Base-by-base conservation (phyloP, 2,113 vertebrate species). In the Hiodon tergisus region DNA sequence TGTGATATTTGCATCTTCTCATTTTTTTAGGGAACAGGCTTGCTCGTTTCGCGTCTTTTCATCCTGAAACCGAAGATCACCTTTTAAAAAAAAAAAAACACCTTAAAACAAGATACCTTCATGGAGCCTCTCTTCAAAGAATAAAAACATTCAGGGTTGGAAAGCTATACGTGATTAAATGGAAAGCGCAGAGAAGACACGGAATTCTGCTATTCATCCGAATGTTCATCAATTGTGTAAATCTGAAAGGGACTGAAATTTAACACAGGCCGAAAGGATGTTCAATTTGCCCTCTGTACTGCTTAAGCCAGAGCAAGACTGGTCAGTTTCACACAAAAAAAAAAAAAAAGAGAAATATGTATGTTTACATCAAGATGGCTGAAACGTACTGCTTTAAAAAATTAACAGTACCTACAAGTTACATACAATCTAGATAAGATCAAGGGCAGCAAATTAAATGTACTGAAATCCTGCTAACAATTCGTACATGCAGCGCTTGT, bases 1-100 rank as follows among this genome's bases (percentile, higher is more conserved):
- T 62, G 60, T 46, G 10, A 55, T 8, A 61, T 11, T 71, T 11
- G 57, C 60, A 53, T 60, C 60, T 53, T 13, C 57, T 75, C 47
- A 67, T 51, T 66, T 54, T 71, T 78, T 5, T 69, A 85, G 83
- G 79, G 78, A 53, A 59, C 72, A 83, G 51, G 62, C 11, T 50
- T 85, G 83, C 65, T 57, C 76, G 3, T 83, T 83, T 69, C 71
- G 72, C 13, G 68, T 62, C 1, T 79, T 69, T 50, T 72, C 71
- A 5, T 74, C 74, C 5, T 71, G 66, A 52, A 66, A 53, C 7
- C 10, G 55, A 63, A 55, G 14, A 51, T 31, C 31, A 31, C 31
- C 31, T 31, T 2, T 31, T n/a, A 48, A 7, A 14, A 46, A 57
- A 4, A 31, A 46, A 48, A 73, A 5, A 67, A 69, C 74, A 58